phyloP scores from a whole-genome alignment of 2,888 invertebrate species.

The Andrena flavipes region DNA sequence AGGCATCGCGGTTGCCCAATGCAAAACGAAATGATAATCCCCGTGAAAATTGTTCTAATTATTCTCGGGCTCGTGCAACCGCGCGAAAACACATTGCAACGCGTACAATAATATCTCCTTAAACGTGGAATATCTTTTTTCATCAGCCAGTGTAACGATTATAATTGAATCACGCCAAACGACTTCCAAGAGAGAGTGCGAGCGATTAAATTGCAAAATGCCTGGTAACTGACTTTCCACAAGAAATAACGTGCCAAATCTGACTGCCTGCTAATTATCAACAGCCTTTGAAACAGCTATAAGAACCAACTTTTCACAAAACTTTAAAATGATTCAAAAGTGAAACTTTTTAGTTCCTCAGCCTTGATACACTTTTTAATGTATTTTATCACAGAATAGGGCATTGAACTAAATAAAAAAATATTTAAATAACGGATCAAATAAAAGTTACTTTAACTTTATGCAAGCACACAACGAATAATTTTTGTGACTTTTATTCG shows the following conservation, averaged over 20 bases:
- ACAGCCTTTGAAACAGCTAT: background rate
- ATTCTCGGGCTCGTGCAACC: background rate
- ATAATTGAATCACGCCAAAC: background rate
- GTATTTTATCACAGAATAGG: too few relatives aligned
- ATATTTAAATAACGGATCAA: too few relatives aligned
- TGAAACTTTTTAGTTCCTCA: too few relatives aligned
- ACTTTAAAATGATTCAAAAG: too few relatives aligned
- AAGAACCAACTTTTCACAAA: too few relatives aligned
- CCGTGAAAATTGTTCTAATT: constrained; percentile 14
- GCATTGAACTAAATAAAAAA: too few relatives aligned
- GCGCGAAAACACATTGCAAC: background rate
- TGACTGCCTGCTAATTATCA: background rate
- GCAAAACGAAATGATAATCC: constrained; percentile 15
- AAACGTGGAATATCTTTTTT: background rate
- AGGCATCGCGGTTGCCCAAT: background rate
- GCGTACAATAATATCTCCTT: background rate
- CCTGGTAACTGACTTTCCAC: background rate
- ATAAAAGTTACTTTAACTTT: too few relatives aligned
- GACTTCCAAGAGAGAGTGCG: background rate
- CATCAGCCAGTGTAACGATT: background rate
- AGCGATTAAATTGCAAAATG: background rate
- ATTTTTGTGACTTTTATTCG: too few relatives aligned
- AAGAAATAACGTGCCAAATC: background rate
- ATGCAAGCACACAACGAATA: too few relatives aligned
- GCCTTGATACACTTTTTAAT: too few relatives aligned